Evolutionary conservation across 2,888 invertebrate genomes (phyloP).

Genomic region (Conomelus anceps): DNA sequence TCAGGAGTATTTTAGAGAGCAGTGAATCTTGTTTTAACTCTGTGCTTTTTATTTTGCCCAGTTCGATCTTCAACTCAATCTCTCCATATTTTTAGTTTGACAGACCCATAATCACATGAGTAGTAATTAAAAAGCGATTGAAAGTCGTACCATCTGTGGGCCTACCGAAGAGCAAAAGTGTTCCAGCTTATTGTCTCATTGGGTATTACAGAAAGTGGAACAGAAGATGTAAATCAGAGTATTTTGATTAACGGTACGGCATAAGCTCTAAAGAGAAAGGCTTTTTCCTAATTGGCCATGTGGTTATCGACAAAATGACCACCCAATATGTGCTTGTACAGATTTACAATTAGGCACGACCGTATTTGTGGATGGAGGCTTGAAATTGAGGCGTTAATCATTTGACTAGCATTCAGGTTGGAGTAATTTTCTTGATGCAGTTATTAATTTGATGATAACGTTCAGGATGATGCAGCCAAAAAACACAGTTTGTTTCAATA

Average conservation of each 20-base stretch:
- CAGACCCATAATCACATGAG: not conserved
- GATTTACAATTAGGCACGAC: not conserved
- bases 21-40: too few relatives aligned
- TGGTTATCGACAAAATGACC: not conserved
- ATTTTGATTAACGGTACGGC: not conserved
- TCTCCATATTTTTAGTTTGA: not conserved
- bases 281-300: not conserved
- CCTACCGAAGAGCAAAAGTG: not conserved
- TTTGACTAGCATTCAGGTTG: not conserved
- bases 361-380: not conserved
- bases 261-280: not conserved
- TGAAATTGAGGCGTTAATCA: not conserved
- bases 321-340: not conserved
- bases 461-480: not conserved
- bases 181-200: not conserved
- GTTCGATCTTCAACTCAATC: too few relatives aligned
- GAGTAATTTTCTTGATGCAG: not conserved
- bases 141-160: not conserved
- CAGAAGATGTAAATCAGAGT: not conserved
- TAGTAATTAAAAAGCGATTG: not conserved
- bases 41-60: too few relatives aligned
- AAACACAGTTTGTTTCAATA: not conserved
- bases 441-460: not conserved
- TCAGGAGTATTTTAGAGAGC: too few relatives aligned
- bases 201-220: not conserved